Percentiles rank a stretch among this genome's conserved stretches.
These are phyloP conservation scores for Aphelenchoides fujianensis DNA, from an alignment of 1,140 invertebrate genomes.

Conservation along the genomic window DNA sequence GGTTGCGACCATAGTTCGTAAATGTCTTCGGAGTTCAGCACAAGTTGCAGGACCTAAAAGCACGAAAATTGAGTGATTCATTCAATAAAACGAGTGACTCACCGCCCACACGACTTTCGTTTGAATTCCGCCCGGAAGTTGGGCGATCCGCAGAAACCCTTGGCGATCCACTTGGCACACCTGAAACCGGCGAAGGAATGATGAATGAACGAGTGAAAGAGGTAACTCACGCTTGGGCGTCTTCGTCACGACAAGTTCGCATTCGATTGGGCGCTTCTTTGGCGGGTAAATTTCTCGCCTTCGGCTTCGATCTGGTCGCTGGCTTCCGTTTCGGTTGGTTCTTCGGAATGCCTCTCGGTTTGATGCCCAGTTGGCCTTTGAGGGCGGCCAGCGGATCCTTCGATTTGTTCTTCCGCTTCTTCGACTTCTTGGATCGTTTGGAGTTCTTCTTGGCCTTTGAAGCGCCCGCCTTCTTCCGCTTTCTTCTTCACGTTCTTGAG, in stretches of 20 bases:
- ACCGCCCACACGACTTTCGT: neutral
- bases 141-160: constrained; percentile 1
- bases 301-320: no score
- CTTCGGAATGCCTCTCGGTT: neutral
- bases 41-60: no score
- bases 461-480: neutral
- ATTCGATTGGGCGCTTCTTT: no score
- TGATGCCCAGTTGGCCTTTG: neutral
- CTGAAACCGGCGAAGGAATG: no score
- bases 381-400: neutral
- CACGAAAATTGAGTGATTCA: no score
- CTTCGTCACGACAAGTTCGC: neutral
- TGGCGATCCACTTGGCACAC: neutral
- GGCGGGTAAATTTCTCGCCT: no score
- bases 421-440: no score
- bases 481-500: no score
- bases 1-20: no score
- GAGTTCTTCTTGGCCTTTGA: no score
- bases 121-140: neutral
- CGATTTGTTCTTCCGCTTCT: constrained; percentile 10
- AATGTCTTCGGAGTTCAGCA: no score
- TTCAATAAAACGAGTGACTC: no score
- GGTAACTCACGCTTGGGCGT: neutral
- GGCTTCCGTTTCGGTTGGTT: neutral
- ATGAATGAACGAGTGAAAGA: neutral